These are phyloP conservation scores for Catharus minimus DNA, from an alignment of 2,113 vertebrate genomes.

Conservation along the genomic window DNA sequence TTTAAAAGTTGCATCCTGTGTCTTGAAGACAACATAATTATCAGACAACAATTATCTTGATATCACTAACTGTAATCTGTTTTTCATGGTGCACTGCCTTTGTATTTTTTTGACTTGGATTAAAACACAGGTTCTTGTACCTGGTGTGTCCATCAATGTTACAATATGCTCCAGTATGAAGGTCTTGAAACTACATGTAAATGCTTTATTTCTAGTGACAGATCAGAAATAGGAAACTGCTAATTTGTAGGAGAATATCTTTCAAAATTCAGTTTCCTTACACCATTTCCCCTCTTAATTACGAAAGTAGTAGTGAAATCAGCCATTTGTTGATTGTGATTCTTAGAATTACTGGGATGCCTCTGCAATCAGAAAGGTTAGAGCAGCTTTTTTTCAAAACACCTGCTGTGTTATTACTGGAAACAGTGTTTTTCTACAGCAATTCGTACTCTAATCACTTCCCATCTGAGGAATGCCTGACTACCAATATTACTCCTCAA, in stretches of 20 bases:
- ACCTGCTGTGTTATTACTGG: slow-evolving; percentile 30
- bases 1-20: not conserved
- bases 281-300: not conserved
- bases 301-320: not conserved
- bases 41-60: not conserved
- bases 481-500: slow-evolving; percentile 15
- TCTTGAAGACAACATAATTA: not conserved
- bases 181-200: not conserved
- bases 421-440: slow-evolving; percentile 15
- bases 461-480: not conserved
- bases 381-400: slow-evolving; percentile 33
- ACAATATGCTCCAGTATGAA: not conserved
- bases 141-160: not conserved
- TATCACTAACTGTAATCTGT: not conserved
- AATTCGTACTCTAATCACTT: slow-evolving; percentile 15
- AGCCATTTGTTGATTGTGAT: not conserved
- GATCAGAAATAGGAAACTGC: not conserved
- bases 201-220: not conserved
- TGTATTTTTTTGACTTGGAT: not conserved
- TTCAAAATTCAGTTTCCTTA: not conserved
- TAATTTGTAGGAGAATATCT: not conserved
- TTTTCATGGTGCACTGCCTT: not conserved
- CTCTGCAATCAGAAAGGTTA: slow-evolving; percentile 25
- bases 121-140: not conserved
- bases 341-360: slow-evolving; percentile 25